Conservation (phyloP, 1,140 invertebrate genomes). For the Aphelenchoides avenae region DNA sequence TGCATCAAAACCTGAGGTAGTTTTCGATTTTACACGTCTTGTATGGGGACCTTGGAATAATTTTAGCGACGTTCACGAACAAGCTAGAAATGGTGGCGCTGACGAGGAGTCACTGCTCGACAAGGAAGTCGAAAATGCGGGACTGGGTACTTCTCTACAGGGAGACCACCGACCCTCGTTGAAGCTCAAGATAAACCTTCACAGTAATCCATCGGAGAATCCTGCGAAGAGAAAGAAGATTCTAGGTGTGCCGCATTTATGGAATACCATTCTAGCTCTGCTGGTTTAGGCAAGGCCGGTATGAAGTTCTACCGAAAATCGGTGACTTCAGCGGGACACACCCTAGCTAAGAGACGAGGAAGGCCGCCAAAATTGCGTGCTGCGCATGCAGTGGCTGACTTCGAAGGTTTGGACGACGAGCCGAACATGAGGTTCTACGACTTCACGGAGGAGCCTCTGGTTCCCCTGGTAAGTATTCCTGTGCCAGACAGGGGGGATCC, state of each 20-base stretch:
- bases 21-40: neutral
- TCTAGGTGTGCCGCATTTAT: no score
- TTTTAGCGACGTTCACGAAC: no score
- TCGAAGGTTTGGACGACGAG: conserved; percentile 33
- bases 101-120: no score
- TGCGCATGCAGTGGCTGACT: conserved; percentile 4
- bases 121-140: no score
- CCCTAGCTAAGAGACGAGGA: conserved; percentile 24
- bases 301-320: conserved; percentile 32
- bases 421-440: conserved; percentile 27
- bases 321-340: conserved; percentile 20
- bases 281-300: conserved; percentile 25
- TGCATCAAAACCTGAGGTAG: conserved; percentile 1
- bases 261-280: neutral
- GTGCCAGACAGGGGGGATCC: conserved; percentile 2
- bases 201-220: neutral
- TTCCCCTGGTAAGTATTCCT: neutral
- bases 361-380: conserved; percentile 43
- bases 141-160: no score
- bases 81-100: no score
- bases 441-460: conserved; percentile 17
- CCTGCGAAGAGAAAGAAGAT: neutral
- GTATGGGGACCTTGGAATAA: neutral
- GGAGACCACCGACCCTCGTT: conserved; percentile 18
- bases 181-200: conserved; percentile 30